These are phyloP conservation scores for Anneissia japonica DNA, from an alignment of 35 echinoderm and acorn worm genomes.

Conservation along the genomic window DNA sequence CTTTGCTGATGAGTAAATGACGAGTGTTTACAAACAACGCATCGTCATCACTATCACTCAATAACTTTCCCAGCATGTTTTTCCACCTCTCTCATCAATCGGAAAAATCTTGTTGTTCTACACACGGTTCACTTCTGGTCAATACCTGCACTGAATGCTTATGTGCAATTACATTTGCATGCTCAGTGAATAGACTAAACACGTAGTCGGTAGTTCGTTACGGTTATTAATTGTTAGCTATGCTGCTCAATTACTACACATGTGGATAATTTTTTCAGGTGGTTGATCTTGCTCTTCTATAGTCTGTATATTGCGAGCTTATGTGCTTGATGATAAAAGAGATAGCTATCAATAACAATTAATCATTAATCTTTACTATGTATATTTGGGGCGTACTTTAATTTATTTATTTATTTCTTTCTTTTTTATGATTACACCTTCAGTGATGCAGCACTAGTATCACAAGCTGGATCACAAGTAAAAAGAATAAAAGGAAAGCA, in stretches of 20 bases:
- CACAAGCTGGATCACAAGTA: too few relatives aligned
- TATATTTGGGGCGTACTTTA: too few relatives aligned
- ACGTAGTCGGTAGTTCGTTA: background rate
- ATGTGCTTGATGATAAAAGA: background rate
- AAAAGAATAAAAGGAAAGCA: too few relatives aligned
- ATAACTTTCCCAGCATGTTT: background rate
- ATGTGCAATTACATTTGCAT: background rate
- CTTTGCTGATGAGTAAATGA: background rate
- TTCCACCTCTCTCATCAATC: background rate
- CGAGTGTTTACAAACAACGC: background rate
- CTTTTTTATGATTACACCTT: too few relatives aligned
- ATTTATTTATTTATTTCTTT: too few relatives aligned
- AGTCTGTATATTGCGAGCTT: too few relatives aligned
- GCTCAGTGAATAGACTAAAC: background rate
- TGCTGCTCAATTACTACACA: background rate
- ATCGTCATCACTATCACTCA: background rate
- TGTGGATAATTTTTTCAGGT: too few relatives aligned
- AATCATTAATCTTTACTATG: too few relatives aligned
- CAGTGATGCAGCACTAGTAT: too few relatives aligned
- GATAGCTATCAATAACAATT: too few relatives aligned
- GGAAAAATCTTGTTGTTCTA: background rate
- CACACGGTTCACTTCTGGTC: background rate
- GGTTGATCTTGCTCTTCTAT: too few relatives aligned
- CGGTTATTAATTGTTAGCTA: background rate
- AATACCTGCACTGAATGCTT: background rate